A percentile compares a stretch with the other conserved stretches of the same genome.
phyloP scores from a whole-genome alignment of 2,113 vertebrate genomes.

The Grammomys dolichurus region DNA sequence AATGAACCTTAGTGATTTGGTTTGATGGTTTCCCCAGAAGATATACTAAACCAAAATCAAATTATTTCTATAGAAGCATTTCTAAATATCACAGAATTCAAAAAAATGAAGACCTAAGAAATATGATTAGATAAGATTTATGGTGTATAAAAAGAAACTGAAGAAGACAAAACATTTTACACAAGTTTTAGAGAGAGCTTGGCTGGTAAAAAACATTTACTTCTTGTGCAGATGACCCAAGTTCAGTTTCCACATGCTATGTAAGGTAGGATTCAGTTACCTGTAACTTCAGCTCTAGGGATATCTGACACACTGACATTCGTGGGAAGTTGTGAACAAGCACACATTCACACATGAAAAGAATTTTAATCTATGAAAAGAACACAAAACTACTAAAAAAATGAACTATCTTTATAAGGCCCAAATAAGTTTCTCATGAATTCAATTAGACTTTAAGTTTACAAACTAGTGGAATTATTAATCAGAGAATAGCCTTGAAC shows the following conservation, averaged over 20 bases:
- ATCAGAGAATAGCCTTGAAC: not conserved
- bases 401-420: not conserved
- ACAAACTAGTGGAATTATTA: not conserved
- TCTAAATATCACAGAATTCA: not conserved
- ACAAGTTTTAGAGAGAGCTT: not conserved
- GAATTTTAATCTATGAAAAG: not conserved
- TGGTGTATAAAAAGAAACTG: not conserved
- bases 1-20: not conserved
- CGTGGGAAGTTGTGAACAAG: not conserved
- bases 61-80: not conserved
- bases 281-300: not conserved
- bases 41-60: not conserved
- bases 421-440: conserved; percentile 10
- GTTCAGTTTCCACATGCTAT: not conserved
- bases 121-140: not conserved
- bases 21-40: not conserved
- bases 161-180: not conserved
- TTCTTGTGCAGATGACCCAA: not conserved
- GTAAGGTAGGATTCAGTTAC: not conserved
- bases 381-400: not conserved
- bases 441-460: conserved; percentile 12
- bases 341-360: not conserved
- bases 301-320: not conserved
- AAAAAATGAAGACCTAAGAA: not conserved
- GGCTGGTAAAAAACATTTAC: not conserved